Percentiles rank a stretch among this genome's conserved stretches.
These are phyloP conservation scores for Suncus etruscus DNA, from an alignment of 2,113 vertebrate genomes.

Conservation along the genomic window DNA sequence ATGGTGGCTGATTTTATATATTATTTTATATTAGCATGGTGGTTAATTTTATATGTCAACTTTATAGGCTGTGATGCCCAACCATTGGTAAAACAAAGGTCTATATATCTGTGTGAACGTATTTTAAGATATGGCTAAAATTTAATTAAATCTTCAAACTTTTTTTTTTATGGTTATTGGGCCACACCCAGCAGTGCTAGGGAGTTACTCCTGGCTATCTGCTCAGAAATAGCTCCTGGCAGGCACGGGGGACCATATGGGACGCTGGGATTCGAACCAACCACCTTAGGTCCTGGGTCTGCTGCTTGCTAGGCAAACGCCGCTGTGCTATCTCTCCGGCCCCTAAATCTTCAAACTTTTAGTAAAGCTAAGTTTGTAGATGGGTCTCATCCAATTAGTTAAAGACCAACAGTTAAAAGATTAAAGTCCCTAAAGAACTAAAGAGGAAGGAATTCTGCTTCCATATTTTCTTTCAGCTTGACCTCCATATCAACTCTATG, in stretches of 20 bases:
- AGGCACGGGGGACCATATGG: too few species aligned
- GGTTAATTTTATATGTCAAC: neutral
- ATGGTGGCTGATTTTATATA: neutral
- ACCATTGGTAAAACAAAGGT: neutral
- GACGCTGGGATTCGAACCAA: too few species aligned
- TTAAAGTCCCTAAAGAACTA: neutral
- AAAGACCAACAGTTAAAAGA: neutral
- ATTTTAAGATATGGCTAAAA: constrained; percentile 1
- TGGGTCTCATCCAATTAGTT: neutral
- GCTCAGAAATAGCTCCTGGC: too few species aligned
- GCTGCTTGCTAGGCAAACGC: too few species aligned
- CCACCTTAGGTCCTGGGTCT: too few species aligned
- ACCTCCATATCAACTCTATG: neutral
- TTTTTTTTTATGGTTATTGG: too few species aligned
- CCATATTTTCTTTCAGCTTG: neutral
- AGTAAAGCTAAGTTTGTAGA: neutral
- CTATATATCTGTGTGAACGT: neutral
- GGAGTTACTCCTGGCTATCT: too few species aligned
- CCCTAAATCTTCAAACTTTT: neutral
- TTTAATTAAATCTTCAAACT: neutral
- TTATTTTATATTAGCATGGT: neutral
- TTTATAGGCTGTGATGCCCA: neutral
- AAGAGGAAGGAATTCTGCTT: neutral
- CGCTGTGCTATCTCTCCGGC: too few species aligned
- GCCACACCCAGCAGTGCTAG: too few species aligned